phyloP scores from a whole-genome alignment of 2,797 vertebrate species.

The Tokudaia tokunoshimensis region DNA sequence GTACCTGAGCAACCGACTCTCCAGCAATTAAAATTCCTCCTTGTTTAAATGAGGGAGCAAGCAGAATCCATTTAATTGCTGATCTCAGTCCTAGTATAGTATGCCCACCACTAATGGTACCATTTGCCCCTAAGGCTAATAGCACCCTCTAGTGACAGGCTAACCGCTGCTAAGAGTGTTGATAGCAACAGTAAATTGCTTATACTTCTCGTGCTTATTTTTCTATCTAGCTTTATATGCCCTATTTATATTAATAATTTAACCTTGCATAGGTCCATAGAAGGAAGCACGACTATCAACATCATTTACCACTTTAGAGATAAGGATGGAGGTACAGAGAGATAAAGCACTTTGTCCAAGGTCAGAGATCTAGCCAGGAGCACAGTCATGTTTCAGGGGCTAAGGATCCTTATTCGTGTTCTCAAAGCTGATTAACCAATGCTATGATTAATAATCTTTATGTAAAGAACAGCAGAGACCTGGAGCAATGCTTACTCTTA shows the following conservation, averaged over 20 bases:
- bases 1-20: not conserved
- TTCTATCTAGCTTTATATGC: not conserved
- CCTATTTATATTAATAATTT: constrained; percentile 10
- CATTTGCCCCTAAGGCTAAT: not conserved
- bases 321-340: not conserved
- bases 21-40: not conserved
- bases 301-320: not conserved
- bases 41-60: not conserved
- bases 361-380: not conserved
- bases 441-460: not conserved
- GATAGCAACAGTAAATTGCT: not conserved
- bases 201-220: not conserved
- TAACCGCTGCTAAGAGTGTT: not conserved
- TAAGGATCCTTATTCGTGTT: not conserved
- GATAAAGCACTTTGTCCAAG: not conserved
- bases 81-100: no score
- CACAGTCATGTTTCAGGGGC: not conserved
- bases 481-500: not conserved
- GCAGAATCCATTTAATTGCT: not conserved
- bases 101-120: no score
- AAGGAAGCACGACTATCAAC: not conserved
- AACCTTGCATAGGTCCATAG: not conserved
- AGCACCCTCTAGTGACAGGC: constrained; percentile 1
- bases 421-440: not conserved
- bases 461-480: not conserved